Evolutionary conservation across 1,140 invertebrate species (phyloP), one percentile per base, ranked within the genome.

Genomic region (silkworm (Bombyx mori)): DNA sequence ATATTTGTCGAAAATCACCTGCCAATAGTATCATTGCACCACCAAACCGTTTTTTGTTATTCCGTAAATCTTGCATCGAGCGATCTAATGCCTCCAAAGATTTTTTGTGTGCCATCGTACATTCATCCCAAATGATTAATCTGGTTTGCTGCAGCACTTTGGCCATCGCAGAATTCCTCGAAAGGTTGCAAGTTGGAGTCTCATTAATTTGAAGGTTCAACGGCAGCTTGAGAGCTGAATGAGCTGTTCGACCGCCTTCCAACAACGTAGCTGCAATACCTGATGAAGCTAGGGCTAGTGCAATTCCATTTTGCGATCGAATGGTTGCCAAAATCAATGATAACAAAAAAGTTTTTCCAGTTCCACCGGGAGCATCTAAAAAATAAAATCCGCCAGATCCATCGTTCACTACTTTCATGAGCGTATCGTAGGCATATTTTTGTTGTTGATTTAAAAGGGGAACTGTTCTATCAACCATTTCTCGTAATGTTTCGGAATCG

Each of bases 51-150:
- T 47, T 66, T 77, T 71, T 79, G 68, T 75, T 68, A n/a, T 61
- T 50, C 8, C 66, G 69, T 44, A 88, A 54, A 79, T 85, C 79
- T 73, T 77, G 45, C 52, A 86, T 58, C 42, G 69, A 60, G 50
- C 73, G 48, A 51, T 83, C 61, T 45, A 83, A 63, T 53, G 62
- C 68, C 69, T 72, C 51, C 51, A 52, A 26, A 22, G 52, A 53
- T 12, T 42, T 8, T 42, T 53, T 53, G 42, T 53, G 52, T 26
- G 42, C 59, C 59, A 61, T 61, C 9, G 54, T 61, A 46, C 59
- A 56, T 56, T 61, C 59, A 61, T 61, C 59, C 60, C 52, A 61
- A n/a, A 57, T 26, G 9, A 61, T 56, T 12, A 56, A 53, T 56
- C 44, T 63, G 44, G 42, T 53, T 54, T 59, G 49, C 57, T 63